phyloP scores from a whole-genome alignment of 2,888 invertebrate genomes.

The Drosophila neoperkinsi region DNA sequence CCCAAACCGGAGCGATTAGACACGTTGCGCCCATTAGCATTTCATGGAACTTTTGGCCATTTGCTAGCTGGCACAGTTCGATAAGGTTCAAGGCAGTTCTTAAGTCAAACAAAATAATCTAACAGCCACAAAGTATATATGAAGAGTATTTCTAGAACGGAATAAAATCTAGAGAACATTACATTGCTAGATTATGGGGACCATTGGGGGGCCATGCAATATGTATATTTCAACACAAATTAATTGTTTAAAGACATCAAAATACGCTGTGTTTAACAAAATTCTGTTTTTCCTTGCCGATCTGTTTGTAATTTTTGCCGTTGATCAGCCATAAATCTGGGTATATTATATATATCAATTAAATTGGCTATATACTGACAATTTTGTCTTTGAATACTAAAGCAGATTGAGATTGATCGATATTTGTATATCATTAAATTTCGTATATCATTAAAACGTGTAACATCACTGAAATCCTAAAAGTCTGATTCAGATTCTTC shows the following conservation, averaged over 20 bases:
- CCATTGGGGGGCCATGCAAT: not conserved
- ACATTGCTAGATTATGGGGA: not conserved
- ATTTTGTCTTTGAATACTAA: not conserved
- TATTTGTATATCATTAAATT: too few species aligned
- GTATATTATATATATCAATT: not conserved
- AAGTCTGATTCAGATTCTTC: not conserved
- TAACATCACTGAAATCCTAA: not conserved
- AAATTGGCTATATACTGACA: not conserved
- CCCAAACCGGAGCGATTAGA: constrained; percentile 46
- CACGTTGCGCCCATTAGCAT: constrained; percentile 53
- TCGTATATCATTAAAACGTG: not conserved
- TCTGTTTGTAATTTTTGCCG: not conserved
- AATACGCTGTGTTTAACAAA: not conserved
- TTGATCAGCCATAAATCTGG: not conserved
- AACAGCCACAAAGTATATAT: not conserved
- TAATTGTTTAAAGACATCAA: not conserved
- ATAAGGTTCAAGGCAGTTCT: constrained; percentile 56
- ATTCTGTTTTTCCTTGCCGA: not conserved
- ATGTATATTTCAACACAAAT: not conserved
- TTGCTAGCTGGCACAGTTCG: constrained; percentile 11
- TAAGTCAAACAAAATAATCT: not conserved
- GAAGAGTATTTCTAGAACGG: too few species aligned
- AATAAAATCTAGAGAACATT: not conserved
- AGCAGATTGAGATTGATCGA: not conserved
- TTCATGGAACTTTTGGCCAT: constrained; percentile 44